Evolutionary conservation across 2,113 vertebrate species (phyloP), one percentile per base, ranked within the genome.

Genomic region (Amphilophus citrinellus): DNA sequence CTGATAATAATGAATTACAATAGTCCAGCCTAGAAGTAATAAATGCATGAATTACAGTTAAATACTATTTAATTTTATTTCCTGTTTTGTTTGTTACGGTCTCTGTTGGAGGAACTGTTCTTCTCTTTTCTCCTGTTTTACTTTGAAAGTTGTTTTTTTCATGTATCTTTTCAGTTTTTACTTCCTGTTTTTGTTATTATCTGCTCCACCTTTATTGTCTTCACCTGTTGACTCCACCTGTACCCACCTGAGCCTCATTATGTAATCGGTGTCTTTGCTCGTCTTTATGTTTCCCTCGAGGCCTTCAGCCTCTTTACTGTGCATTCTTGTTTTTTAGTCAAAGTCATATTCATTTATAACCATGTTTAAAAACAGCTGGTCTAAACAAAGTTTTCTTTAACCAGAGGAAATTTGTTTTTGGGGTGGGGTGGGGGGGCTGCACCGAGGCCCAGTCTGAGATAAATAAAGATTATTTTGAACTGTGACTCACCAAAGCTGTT

Each of bases 391-490:
- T 6, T 24, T 44, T 66, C 39, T 66, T 44, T 68, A 47, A 68
- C 27, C 39, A 68, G 22, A 22, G 27, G 63, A 68, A 68, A 47
- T 10, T 47, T 4, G 44, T 14, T 4, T 47, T 47, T 14, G 13
- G 27, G 1, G 39, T 17, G 22, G 39, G 44, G 39, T 39, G 39
- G 27, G 65, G 5, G 0, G 5, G 65, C 22, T 68, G 65, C 65
- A 44, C 42, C 17, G 14, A 15, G 0, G 22, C 65, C 65, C 14
- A 68, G 22, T 6, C 27, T 47, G 15, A 47, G 14, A 47, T 68
- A 68, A 71, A 50, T 30, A 20, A 71, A 32, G 44, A 18, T 71
- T 30, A 50, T 71, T 50, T 71, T 73, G 66, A 53, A 30, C 66
- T 32, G 47, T 53, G 47, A 73, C 27, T 73, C 66, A 8, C 24